Evolutionary conservation across 2,113 vertebrate genomes (phyloP), one percentile per base, ranked within the genome.

Genomic region (Xyrauchen texanus): DNA sequence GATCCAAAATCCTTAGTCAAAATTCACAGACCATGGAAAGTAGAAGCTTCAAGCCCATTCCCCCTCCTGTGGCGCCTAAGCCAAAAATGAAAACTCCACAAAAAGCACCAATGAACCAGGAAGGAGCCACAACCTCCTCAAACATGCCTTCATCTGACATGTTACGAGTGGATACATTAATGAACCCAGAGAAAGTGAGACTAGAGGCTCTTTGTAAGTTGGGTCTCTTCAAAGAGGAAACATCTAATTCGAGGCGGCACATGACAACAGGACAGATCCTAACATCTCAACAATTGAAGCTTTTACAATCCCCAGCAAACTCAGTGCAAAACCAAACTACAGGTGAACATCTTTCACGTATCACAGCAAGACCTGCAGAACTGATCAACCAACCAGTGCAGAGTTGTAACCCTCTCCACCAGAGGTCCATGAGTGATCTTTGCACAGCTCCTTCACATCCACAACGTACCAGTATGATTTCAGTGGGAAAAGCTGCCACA

Each of bases 121-220:
- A 87, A 42, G 82, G 70, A 80, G 34, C 70, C 5, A 58, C 62
- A 15, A 2, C 21, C 21, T 3, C 42, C 4, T 66, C 67, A 6
- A 45, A 8, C 51, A 10, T 65, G 1, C 4, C 58, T 57, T 61
- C 1, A 15, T 60, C 84, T 34, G 79, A 79, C 10, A 66, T 77
- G 49, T 87, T 84, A 5, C 60, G 77, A 16, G 60, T 44, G 45
- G 72, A 87, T 52, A 86, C 77, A 60, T 16, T 84, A 12, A 70
- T 34, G 0, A 92, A 95, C 0, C 15, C 85, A 0, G 0, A 94
- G 67, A 91, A 84, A 11, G 94, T 94, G 4, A 93, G 90, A 5
- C 81, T 83, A 71, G 94, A 98, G 52, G 96, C 97, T 0, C 72
- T 98, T 82, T 87, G 92, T 80, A 98, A 98, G 85, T 87, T 98